Evolutionary conservation across 2,888 invertebrate species (phyloP), one percentile per base, ranked within the genome.

Genomic region (Dermolepida albohirtum): DNA sequence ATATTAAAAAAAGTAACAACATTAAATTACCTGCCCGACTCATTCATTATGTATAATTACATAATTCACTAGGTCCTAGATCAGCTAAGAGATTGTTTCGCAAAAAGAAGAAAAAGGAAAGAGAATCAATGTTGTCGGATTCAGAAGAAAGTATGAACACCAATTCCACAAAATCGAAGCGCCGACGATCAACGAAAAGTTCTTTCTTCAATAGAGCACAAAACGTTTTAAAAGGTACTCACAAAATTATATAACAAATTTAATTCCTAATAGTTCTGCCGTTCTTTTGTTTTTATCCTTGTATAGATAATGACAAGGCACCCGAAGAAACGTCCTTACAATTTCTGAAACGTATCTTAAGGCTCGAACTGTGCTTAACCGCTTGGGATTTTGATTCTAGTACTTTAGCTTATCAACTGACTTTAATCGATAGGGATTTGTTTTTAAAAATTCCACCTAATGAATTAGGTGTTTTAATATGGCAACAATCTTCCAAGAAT

Each of bases 321-420:
- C 57, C 59, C 43, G 65, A 77, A 22, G 80, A 82, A 73, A 78
- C 78, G 4, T 74, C 79, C 4, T 66, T 82, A 27, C 79, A 81
- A 54, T 81, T 80, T 50, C 72, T 86, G 43, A 83, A 82, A 64
- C 76, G 80, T 51, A 76, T 84, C 5, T 73, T 87, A 10, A 79
- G 75, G 68, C 74, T 85, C 74, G 83, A 85, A 40, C 74, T 82
- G 1, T 76, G 78, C 17, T 76, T 86, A 29, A 83, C 83, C 0
- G 83, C 84, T 7, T 86, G 87, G 87, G 87, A 87, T 72, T 83
- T 88, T 70, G 85, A 86, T 74, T 87, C 87, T 8, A 81, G 83
- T 0, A 84, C 84, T 0, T 71, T 88, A 17, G 86, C 87, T 0
- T 79, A 82, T 66, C 87, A 87, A 72, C 71, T 88, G 65, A 87